Evolutionary conservation across 2,113 vertebrate species (phyloP).

Genomic region (Etheostoma cragini): DNA sequence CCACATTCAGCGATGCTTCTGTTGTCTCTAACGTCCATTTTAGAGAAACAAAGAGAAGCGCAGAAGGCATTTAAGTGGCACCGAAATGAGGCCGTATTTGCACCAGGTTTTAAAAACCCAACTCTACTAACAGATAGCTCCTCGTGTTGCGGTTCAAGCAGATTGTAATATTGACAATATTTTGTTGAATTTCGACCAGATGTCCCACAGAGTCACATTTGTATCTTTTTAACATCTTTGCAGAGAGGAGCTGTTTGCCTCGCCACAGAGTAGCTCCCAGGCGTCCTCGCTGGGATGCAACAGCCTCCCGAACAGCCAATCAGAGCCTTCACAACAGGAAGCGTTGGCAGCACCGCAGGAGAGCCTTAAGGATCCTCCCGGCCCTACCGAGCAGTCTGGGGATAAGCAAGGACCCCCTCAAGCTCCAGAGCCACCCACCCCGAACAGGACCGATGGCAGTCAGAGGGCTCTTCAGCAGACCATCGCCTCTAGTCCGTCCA

Average conservation of each 20-base stretch:
- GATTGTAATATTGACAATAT: not conserved
- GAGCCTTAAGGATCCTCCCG: not conserved
- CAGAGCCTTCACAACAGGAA: slow-evolving; percentile 47
- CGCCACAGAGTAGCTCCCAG: slow-evolving; percentile 70
- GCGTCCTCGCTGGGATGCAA: slow-evolving; percentile 61
- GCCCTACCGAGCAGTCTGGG: not conserved
- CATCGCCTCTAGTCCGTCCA: slow-evolving; percentile 56
- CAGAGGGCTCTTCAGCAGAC: slow-evolving; percentile 69
- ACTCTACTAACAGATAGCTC: not conserved
- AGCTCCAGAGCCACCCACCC: slow-evolving; percentile 11
- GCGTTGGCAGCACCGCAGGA: not conserved
- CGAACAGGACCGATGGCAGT: slow-evolving; percentile 21
- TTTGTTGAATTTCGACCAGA: too few species aligned
- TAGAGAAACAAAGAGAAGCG: too few species aligned
- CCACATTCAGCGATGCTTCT: too few species aligned
- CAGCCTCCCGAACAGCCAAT: slow-evolving; percentile 70
- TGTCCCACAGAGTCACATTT: not conserved
- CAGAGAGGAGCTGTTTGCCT: slow-evolving; percentile 83
- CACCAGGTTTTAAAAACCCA: too few species aligned
- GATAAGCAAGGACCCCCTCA: slow-evolving; percentile 46
- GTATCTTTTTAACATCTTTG: slow-evolving; percentile 7
- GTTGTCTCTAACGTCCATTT: too few species aligned
- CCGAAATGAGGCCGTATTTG: too few species aligned
- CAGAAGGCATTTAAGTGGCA: too few species aligned
- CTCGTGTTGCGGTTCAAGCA: not conserved